Base-by-base conservation (phyloP, 1,140 invertebrate species). In the Globodera rostochiensis region DNA sequence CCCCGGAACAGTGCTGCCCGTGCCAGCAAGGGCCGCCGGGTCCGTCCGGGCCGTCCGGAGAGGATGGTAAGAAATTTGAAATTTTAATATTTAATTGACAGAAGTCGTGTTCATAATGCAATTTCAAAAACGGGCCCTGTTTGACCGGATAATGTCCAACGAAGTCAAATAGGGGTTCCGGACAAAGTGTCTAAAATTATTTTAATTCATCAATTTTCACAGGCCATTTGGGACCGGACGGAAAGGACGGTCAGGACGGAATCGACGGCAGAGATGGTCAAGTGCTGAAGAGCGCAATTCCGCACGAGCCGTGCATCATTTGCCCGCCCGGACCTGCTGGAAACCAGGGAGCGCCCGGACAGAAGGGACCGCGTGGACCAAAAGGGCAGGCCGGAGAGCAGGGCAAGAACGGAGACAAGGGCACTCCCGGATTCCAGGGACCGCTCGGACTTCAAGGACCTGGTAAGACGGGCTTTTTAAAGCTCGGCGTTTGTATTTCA, bases 281-380 rank as follows among this genome's bases (percentile, higher is more conserved):
- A 49, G 82, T 86, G 46, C 79, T 87, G 46, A 81, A 69, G 46
- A 82, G 80, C 21, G 87, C 89, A 45, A 85, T 89, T 67, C 80
- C 87, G 79, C 76, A 82, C 11, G 88, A 89, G 69, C 88, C 87
- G 53, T 89, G 88, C 81, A 86, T 90, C 69, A 89, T 89, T 70
- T 89, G 89, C 71, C 87, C 88, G 66, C 86, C 86, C 67, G 86
- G 86, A 49, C 86, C 86, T n/a, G 81, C 84, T 8, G 85, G 84
- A 67, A 50, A 69, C 49, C 85, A 86, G 77, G 88, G 88, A 70
- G 67, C 80, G 25, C 49, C 77, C 36, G 88, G 89, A 82, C 85
- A 89, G 69, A 88, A 90, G 79, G 88, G 88, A 83, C 89, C 87
- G 49, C 84, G 79, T 45, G 88, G 89, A 82, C 89, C 87, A 15